Evolutionary conservation across 1,140 invertebrate genomes (phyloP).

Genomic region (Copidosoma floridanum): DNA sequence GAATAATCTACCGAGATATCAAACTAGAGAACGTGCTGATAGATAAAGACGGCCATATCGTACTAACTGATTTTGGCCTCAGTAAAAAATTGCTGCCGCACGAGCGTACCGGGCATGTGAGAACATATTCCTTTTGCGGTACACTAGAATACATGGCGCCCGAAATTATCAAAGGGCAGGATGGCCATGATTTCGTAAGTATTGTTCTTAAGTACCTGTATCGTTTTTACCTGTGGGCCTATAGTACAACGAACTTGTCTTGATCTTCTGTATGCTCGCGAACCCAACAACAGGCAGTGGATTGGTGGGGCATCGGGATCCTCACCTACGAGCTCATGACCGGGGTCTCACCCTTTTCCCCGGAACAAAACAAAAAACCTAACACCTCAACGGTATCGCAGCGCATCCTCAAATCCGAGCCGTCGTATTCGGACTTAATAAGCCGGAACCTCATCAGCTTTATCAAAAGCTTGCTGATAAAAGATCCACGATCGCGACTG

Average conservation of each 20-base stretch:
- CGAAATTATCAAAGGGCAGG: constrained; percentile 79
- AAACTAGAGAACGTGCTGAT: constrained; percentile 92
- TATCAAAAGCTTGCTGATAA: constrained; percentile 76
- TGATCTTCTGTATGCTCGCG: not conserved
- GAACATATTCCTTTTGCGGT: constrained; percentile 96
- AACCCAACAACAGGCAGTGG: constrained; percentile 72
- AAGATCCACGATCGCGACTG: constrained; percentile 81
- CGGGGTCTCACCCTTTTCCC: constrained; percentile 95
- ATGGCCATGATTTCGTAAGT: constrained; percentile 88
- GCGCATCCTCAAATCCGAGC: constrained; percentile 82
- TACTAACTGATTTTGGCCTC: constrained; percentile 88
- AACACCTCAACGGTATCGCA: constrained; percentile 86
- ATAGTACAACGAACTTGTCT: too few species aligned
- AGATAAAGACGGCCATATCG: constrained; percentile 84
- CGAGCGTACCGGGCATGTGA: constrained; percentile 57
- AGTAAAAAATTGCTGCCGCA: constrained; percentile 82
- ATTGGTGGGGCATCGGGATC: constrained; percentile 98
- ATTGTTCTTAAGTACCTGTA: too few species aligned
- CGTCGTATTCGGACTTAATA: constrained; percentile 77
- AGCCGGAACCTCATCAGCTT: constrained; percentile 66
- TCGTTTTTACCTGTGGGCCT: too few species aligned
- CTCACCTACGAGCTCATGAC: constrained; percentile 95
- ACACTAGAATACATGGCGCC: constrained; percentile 97
- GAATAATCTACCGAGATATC: constrained; percentile 95
- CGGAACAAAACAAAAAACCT: constrained; percentile 88